Evolutionary conservation across 2,888 invertebrate species (phyloP).

Genomic region (Cremastobaeus sp.): DNA sequence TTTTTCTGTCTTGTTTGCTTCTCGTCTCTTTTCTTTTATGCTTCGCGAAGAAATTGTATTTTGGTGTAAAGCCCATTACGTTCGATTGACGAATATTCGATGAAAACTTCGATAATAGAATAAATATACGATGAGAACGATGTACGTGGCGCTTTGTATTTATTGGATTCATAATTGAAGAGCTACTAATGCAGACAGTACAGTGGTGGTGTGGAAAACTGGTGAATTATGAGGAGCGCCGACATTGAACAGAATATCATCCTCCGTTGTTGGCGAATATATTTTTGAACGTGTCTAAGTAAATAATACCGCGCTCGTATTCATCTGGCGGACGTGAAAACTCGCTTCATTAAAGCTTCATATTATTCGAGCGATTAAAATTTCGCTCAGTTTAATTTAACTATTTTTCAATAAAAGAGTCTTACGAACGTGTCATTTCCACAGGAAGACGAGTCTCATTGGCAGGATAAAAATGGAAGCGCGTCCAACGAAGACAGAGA

Average conservation of each 20-base stretch:
- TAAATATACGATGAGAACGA: not conserved
- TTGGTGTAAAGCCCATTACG: no score
- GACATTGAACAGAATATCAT: constrained; percentile 23
- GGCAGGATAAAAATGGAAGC: constrained; percentile 28
- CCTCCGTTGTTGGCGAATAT: not conserved
- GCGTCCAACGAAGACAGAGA: constrained; percentile 12
- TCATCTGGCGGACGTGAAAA: constrained; percentile 14
- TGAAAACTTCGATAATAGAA: no score
- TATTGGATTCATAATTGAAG: constrained; percentile 22
- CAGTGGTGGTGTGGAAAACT: not conserved
- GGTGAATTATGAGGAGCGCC: constrained; percentile 21
- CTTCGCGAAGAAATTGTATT: no score
- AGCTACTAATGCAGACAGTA: constrained; percentile 17
- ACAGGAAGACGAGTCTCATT: constrained; percentile 33
- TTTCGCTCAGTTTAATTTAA: constrained; percentile 34
- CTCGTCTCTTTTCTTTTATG: no score
- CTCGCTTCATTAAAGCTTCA: constrained; percentile 31
- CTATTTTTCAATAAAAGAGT: constrained; percentile 35
- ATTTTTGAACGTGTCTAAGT: constrained; percentile 28
- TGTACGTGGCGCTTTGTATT: constrained; percentile 5
- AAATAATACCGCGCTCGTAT: constrained; percentile 30
- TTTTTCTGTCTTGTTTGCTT: no score
- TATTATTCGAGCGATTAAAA: constrained; percentile 39
- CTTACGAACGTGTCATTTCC: constrained; percentile 26
- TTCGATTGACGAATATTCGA: no score